Evolutionary conservation across 2,113 vertebrate species (phyloP).

Genomic region (Actenoides hombroni): DNA sequence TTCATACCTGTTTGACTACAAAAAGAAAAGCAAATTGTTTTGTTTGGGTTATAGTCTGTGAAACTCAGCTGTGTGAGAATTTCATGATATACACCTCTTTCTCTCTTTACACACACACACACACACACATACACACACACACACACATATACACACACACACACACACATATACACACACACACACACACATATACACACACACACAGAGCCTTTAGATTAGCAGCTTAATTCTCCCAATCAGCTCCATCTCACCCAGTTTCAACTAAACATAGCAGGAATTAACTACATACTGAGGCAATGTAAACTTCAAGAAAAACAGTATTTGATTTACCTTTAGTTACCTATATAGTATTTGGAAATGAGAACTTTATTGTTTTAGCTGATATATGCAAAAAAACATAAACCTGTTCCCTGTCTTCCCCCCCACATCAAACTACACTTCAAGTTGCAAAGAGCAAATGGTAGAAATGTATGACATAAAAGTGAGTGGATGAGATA

Average conservation of each 20-base stretch:
- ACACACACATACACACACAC: not conserved
- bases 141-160: too few species aligned
- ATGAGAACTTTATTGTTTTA: not conserved
- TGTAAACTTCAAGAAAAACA: not conserved
- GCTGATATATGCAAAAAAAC: not conserved
- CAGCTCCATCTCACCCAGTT: not conserved
- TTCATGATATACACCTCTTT: too few species aligned
- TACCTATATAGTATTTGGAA: not conserved
- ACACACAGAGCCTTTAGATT: not conserved
- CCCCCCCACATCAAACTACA: not conserved
- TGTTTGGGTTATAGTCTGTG: not conserved
- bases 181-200: too few species aligned
- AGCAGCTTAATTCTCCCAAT: not conserved
- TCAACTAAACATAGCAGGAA: not conserved
- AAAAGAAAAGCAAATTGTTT: not conserved
- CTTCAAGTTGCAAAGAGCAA: not conserved
- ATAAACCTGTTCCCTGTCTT: not conserved
- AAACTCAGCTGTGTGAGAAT: not conserved
- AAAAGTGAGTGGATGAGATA: not conserved
- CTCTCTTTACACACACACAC: not conserved
- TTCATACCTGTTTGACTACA: not conserved
- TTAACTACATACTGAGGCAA: not conserved
- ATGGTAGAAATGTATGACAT: not conserved
- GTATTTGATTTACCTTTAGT: not conserved
- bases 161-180: not conserved